These are phyloP conservation scores for Muschampia plurimacula DNA, from an alignment of 2,888 invertebrate genomes.

Conservation along the genomic window DNA sequence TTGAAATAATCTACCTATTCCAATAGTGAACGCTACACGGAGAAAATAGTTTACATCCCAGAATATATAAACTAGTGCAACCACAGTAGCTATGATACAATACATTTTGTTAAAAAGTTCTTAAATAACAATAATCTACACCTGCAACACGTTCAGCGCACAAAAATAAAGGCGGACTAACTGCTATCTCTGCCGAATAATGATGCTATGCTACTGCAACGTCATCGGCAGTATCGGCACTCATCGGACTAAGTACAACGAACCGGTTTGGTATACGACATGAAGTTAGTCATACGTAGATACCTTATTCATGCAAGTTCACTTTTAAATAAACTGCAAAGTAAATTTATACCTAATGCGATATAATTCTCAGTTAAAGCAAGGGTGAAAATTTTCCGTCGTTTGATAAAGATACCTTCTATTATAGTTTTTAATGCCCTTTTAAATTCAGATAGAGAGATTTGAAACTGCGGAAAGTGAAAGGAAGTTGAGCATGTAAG, in stretches of 20 bases:
- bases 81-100: slow-evolving; percentile 64
- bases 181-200: not conserved
- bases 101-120: slow-evolving; percentile 57
- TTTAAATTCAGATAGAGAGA: too few species aligned
- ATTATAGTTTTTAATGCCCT: too few species aligned
- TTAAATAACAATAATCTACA: not conserved
- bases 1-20: slow-evolving; percentile 88
- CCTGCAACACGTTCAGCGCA: slow-evolving; percentile 13
- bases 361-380: not conserved
- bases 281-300: slow-evolving; percentile 14
- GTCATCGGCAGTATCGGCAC: slow-evolving; percentile 10
- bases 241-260: slow-evolving; percentile 23
- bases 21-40: slow-evolving; percentile 89
- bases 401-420: too few species aligned
- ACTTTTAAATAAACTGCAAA: not conserved
- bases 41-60: slow-evolving; percentile 94
- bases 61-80: slow-evolving; percentile 87
- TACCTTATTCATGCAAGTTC: not conserved
- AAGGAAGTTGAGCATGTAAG: not conserved
- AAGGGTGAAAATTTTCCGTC: not conserved
- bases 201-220: not conserved
- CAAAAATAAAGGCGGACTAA: slow-evolving; percentile 20
- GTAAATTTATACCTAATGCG: not conserved
- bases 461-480: not conserved
- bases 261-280: slow-evolving; percentile 23